These are phyloP conservation scores for Toxotes jaculatrix DNA, from an alignment of 2,113 vertebrate genomes.

Conservation along the genomic window DNA sequence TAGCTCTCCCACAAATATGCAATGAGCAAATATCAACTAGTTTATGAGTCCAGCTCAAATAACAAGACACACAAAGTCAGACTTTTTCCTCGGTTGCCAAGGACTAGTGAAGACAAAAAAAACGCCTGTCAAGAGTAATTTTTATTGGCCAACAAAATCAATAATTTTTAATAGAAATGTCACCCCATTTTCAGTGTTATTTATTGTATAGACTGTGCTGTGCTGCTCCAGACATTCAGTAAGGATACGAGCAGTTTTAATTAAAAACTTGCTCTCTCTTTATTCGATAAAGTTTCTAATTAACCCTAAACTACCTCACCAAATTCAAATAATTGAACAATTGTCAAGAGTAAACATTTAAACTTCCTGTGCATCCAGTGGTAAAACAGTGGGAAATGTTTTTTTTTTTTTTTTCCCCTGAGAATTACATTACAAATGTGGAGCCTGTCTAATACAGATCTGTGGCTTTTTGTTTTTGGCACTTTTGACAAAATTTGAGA, in stretches of 20 bases:
- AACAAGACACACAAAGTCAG: neutral
- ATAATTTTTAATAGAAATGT: conserved; percentile 15
- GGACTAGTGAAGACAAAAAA: neutral
- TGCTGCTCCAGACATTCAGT: neutral
- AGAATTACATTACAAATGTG: neutral
- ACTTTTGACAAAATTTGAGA: neutral
- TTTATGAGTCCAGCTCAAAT: neutral
- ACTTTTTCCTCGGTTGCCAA: neutral
- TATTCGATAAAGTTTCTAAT: conserved; percentile 4
- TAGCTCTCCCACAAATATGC: neutral
- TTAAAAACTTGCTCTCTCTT: neutral
- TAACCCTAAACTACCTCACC: neutral
- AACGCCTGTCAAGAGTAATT: neutral
- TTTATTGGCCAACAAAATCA: neutral
- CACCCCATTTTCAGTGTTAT: neutral
- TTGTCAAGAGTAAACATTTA: neutral
- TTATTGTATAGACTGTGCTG: neutral
- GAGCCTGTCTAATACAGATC: neutral
- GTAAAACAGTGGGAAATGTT: neutral
- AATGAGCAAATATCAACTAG: neutral
- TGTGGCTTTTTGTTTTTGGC: neutral
- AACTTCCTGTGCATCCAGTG: neutral
- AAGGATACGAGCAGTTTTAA: neutral
- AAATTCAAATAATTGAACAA: neutral
- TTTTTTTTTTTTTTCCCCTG: too few species aligned